Evolutionary conservation across 1,140 invertebrate genomes (phyloP), one percentile per base, ranked within the genome.

Genomic region (Tetragonula clypearis): DNA sequence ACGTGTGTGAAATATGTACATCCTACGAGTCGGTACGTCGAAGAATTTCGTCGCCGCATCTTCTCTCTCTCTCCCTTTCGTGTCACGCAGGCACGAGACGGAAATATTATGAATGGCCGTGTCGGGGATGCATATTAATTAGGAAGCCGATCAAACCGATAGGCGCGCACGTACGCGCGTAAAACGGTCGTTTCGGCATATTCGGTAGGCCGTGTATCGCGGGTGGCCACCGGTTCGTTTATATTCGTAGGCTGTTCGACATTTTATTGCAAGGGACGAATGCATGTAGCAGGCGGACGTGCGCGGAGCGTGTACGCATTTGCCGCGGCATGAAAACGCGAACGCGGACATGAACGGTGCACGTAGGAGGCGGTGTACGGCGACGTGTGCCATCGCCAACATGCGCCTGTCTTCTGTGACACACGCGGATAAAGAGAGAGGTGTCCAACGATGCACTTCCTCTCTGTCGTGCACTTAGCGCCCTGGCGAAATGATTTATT

Each of bases 401-500:
- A 49, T 17, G 77, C 58, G 83, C n/a, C 53, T 73, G 84, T 86
- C 86, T 69, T 86, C 86, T 69, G 77, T 83, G 83, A 87, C 75
- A 74, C 86, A 15, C 62, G 65, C 75, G 21, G 85, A 87, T 89
- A 84, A 89, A 90, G 85, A 89, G 85, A 89, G 87, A 82, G 75
- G 83, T 79, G 84, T 56, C 77, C 78, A 75, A 88, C 72, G 85
- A 84, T 65, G 82, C 80, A 35, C 79, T 84, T 81, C 72, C 78
- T 78, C 68, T 82, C 69, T 66, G 66, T 66, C 87, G 80, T 84
- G 88, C 88, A 84, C 87, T 90, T 90, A 88, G 87, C 88, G 87
- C 85, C 88, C 86, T 73, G 88, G 72, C 83, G 83, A 93, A 92
- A 94, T 94, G 93, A 94, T 94, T 94, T 94, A 94, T 93, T 92